Base-by-base conservation (phyloP, 2,797 vertebrate species). In the Cirrhinus molitorella region DNA sequence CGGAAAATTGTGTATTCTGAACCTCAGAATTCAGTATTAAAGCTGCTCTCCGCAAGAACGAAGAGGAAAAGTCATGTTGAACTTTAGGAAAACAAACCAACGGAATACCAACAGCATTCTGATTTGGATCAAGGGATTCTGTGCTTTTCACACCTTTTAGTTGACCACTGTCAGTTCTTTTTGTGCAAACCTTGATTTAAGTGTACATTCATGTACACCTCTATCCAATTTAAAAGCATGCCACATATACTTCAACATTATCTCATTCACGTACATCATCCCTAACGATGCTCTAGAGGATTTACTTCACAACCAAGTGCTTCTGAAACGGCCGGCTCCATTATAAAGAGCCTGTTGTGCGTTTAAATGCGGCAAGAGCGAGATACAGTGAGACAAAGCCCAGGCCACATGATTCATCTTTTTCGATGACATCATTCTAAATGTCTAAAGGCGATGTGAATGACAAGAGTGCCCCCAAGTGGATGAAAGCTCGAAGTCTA, bases 311-410 rank as follows among this genome's bases (percentile, higher is more conserved):
- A n/a, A 10, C 5, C 5, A 34, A 71, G 53, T 47, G 66, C 2
- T 14, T 68, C 34, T 23, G 25, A n/a, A 78, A 51, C 17, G 4
- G 34, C 51, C 14, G 10, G 45, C 21, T 66, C 45, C 9, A 3
- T 21, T 16, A 31, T 59, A 59, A 28, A 49, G 51, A 61, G 28
- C 57, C 49, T 14, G 59, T 17, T 31, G 59, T 66, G 43, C 0
- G 57, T 28, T 25, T 74, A 40, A 66, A 73, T 72, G 80, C 80
- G 37, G 40, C 11, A 70, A 16, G 19, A 71, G 66, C 5, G 11
- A 45, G 59, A 66, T 28, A 47, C 37, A 53, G 34, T 7, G 74
- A 79, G 75, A 79, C 82, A 79, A 79, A 84, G 63, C 71, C 45
- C 21, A 61, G 5, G 12, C 11, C 23, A 71, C 65, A 45, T 49